These are phyloP conservation scores for Nephrotoma flavescens DNA, from an alignment of 2,888 invertebrate genomes.

Conservation along the genomic window DNA sequence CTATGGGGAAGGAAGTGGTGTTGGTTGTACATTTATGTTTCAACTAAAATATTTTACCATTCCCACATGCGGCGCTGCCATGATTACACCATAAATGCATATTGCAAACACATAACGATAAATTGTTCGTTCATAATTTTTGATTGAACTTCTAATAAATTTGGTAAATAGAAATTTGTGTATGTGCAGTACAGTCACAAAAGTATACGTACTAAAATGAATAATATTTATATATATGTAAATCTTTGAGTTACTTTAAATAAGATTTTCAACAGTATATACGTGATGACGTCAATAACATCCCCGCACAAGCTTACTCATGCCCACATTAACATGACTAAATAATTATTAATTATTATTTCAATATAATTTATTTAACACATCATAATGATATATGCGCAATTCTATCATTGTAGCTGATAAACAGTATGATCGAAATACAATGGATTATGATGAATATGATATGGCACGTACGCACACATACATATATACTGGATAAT, in stretches of 20 bases:
- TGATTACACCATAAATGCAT: background rate
- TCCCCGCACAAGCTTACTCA: background rate
- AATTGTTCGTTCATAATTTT: background rate
- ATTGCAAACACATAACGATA: background rate
- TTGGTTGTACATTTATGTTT: background rate
- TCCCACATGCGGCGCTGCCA: too few species aligned
- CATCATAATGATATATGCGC: background rate
- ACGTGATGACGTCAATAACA: too few species aligned
- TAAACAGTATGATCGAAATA: background rate
- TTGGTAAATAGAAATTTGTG: too few species aligned
- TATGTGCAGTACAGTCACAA: background rate
- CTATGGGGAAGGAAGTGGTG: background rate
- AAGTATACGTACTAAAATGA: background rate
- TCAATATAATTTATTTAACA: background rate
- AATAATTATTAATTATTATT: background rate
- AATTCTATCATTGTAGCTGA: background rate
- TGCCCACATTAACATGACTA: background rate
- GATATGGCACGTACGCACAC: background rate
- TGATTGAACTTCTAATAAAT: background rate
- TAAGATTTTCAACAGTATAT: background rate
- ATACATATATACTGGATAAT: background rate
- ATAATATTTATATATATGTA: background rate
- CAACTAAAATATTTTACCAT: too few species aligned
- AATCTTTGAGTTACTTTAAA: background rate
- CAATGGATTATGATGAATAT: background rate